Percentiles rank a stretch among this genome's conserved stretches.
Conservation (phyloP, 2,888 invertebrate species). For the Mystacides longicornis region DNA sequence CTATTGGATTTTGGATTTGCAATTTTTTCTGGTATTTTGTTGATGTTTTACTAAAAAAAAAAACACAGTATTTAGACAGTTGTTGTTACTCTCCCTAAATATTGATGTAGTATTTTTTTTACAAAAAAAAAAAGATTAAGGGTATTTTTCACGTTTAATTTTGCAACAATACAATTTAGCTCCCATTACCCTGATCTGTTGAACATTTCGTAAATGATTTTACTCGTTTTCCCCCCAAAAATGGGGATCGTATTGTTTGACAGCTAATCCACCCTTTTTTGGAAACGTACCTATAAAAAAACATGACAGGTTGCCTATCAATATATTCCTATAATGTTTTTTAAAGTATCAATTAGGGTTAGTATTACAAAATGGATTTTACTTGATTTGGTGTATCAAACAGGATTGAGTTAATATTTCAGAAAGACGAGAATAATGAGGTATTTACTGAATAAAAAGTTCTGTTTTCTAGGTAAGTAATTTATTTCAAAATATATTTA, state of each 20-base stretch:
- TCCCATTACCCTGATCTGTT: not conserved
- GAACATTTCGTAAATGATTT: constrained; percentile 12
- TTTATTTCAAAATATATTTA: too few species aligned
- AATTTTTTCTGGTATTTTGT: not conserved
- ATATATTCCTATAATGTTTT: too few species aligned
- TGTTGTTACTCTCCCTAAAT: constrained; percentile 10
- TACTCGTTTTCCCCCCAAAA: constrained; percentile 21
- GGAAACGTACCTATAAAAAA: constrained; percentile 8
- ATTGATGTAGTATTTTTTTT: too few species aligned
- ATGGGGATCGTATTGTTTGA: constrained; percentile 15
- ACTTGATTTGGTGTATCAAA: too few species aligned
- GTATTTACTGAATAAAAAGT: too few species aligned
- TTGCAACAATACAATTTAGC: constrained; percentile 11
- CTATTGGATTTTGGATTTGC: not conserved
- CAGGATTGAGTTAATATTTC: too few species aligned
- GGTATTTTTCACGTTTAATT: constrained; percentile 21
- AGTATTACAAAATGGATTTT: too few species aligned
- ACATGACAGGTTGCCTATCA: constrained; percentile 20
- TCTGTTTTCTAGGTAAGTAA: too few species aligned
- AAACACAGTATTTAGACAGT: too few species aligned
- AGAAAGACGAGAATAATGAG: too few species aligned
- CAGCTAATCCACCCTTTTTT: constrained; percentile 16
- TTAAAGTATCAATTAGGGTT: constrained; percentile 1
- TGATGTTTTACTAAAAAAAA: not conserved
- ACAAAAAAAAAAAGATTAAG: constrained; percentile 13